A percentile compares a stretch with the other conserved stretches of the same genome.
Conservation (phyloP, 2,888 invertebrate genomes). For the Nemoura dubitans region DNA sequence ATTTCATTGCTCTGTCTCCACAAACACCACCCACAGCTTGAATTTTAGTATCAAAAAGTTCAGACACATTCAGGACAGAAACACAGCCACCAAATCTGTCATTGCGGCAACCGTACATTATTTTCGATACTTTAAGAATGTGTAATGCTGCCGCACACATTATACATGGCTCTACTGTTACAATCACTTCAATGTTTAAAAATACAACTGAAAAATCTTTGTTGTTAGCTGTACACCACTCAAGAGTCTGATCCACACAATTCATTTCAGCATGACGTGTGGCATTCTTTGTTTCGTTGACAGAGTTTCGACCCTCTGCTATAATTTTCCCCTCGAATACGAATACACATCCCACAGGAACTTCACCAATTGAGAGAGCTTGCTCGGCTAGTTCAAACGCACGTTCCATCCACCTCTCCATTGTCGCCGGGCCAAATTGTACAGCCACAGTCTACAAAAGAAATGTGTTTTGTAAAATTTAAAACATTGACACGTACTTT, state of each 20-base stretch:
- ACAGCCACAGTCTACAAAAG: too few species aligned
- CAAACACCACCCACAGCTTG: slow-evolving; percentile 74
- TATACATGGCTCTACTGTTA: slow-evolving; percentile 98
- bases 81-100: slow-evolving; percentile 95
- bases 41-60: slow-evolving; percentile 63
- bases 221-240: slow-evolving; percentile 68
- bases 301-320: slow-evolving; percentile 86
- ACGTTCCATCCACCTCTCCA: slow-evolving; percentile 80
- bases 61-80: slow-evolving; percentile 86
- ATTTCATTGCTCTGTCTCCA: slow-evolving; percentile 83
- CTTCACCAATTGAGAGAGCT: slow-evolving; percentile 85
- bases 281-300: slow-evolving; percentile 92
- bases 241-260: slow-evolving; percentile 83
- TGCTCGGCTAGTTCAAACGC: slow-evolving; percentile 80
- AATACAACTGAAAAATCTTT: slow-evolving; percentile 69
- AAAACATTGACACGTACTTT: too few species aligned
- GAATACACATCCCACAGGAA: slow-evolving; percentile 97
- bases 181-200: slow-evolving; percentile 74
- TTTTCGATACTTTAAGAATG: slow-evolving; percentile 74
- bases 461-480: too few species aligned
- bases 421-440: too few species aligned
- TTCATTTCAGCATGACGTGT: slow-evolving; percentile 97
- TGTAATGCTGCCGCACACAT: slow-evolving; percentile 93
- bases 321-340: slow-evolving; percentile 74
- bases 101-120: slow-evolving; percentile 93